Base-by-base conservation (phyloP, 1,140 invertebrate genomes). In the Drusus annulatus region DNA sequence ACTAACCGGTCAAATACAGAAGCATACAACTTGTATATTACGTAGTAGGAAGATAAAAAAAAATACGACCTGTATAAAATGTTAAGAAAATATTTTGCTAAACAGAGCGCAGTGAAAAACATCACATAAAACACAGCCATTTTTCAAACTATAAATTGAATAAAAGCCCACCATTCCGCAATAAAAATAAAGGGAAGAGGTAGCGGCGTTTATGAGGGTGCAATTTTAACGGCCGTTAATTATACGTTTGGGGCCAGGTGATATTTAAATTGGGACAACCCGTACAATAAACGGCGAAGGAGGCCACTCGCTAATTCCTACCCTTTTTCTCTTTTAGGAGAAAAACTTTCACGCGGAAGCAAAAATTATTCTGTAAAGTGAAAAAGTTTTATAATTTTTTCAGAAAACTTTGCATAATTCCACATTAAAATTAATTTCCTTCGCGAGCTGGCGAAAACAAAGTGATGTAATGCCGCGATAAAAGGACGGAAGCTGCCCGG, bases 231-330 rank as follows among this genome's bases (percentile, higher is more conserved):
- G 2, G 13, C 23, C 62, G 62, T 65, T 65, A 65, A 65, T 65
- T 65, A 45, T 45, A 45, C 62, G n/a, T 28, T 31, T 65, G 21
- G 36, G 62, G 21, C 7, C 21, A 65, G 62, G 62, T 65, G 28
- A 65, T 65, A 65, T 65, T 65, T 3, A 65, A 65, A 65, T 31
- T 65, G 62, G 21, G 21, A 21, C 16, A n/a, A n/a, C 62, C 62
- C 62, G 28, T 31, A 65, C 62, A 65, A 65, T 65, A 65, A 65
- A 28, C 62, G 10, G 62, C 2, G 3, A 28, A 15, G 23, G 7
- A 45, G 36, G 36, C 36, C 36, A 45, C 36, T 2, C 36, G 36
- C 36, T 45, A 45, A 45, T 45, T 45, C 36, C 10, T 45, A 45
- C 0, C 36, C 36, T 45, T 45, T 8, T 45, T 45, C 36, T 45